phyloP scores from a whole-genome alignment of 2,888 invertebrate genomes.

The Diloba caeruleocephala region DNA sequence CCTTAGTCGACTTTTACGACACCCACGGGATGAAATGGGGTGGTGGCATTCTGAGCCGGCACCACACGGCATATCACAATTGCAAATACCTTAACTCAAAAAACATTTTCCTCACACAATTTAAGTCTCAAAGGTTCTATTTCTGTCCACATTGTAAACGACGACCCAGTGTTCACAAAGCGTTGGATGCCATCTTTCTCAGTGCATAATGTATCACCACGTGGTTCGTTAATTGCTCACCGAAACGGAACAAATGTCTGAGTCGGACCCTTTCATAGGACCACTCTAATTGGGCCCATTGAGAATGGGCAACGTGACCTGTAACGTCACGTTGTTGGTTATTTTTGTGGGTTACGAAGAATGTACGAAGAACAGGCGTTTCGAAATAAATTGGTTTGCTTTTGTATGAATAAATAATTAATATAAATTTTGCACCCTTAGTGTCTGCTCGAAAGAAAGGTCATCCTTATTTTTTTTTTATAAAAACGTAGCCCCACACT shows the following conservation, averaged over 20 bases:
- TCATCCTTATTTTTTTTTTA: too few relatives aligned
- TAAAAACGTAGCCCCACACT: too few relatives aligned
- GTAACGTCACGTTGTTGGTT: conserved; percentile 50
- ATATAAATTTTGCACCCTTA: background rate
- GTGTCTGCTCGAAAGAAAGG: background rate
- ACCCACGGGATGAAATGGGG: too few relatives aligned
- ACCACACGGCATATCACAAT: conserved; percentile 9
- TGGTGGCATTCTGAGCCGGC: too few relatives aligned
- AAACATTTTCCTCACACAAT: conserved; percentile 27
- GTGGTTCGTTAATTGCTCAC: conserved; percentile 65
- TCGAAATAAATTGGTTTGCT: conserved; percentile 19
- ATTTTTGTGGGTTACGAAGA: conserved; percentile 59
- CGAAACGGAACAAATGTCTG: conserved; percentile 53
- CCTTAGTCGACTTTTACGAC: too few relatives aligned
- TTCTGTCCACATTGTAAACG: conserved; percentile 39
- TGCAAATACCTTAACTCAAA: conserved; percentile 17
- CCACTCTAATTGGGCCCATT: conserved; percentile 76
- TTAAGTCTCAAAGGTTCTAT: conserved; percentile 44
- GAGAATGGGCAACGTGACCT: conserved; percentile 70
- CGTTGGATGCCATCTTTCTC: conserved; percentile 53
- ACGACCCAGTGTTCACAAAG: conserved; percentile 53
- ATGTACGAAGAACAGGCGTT: conserved; percentile 21
- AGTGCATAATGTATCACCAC: conserved; percentile 66
- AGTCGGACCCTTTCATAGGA: conserved; percentile 47
- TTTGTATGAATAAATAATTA: conserved; percentile 1